Percentiles rank a stretch among this genome's conserved stretches.
Conservation (phyloP, 2,113 vertebrate species). For the Cephalopholis sonnerati region DNA sequence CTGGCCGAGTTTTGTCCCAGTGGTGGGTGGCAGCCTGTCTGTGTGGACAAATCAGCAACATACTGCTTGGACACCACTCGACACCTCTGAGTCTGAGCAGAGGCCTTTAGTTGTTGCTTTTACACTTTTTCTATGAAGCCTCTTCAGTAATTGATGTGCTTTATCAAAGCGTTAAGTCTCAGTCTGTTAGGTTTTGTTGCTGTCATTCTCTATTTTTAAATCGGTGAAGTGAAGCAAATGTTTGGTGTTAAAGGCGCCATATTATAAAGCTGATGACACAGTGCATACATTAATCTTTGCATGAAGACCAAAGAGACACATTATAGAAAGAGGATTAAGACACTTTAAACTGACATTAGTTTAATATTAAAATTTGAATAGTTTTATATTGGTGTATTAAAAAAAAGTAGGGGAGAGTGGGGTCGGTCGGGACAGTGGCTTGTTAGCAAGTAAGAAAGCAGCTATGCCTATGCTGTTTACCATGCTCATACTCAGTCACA, state of each 20-base stretch:
- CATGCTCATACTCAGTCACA: too few relatives aligned
- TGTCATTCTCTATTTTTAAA: neutral
- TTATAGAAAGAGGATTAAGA: neutral
- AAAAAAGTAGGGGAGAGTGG: neutral
- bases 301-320: neutral
- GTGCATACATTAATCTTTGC: neutral
- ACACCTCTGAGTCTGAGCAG: neutral
- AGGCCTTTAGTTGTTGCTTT: neutral
- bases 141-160: neutral
- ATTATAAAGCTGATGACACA: neutral
- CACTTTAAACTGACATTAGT: neutral
- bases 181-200: neutral
- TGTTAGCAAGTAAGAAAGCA: too few relatives aligned
- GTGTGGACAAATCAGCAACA: slow-evolving; percentile 25
- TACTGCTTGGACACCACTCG: neutral
- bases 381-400: neutral
- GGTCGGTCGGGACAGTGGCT: too few relatives aligned
- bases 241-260: neutral
- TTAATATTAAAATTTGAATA: neutral
- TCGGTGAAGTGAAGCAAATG: neutral
- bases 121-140: neutral
- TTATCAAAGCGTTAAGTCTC: neutral
- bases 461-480: too few relatives aligned
- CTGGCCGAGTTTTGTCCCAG: slow-evolving; percentile 24
- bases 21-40: slow-evolving; percentile 25